Evolutionary conservation across 1,140 invertebrate species (phyloP).

Genomic region (Globodera rostochiensis): DNA sequence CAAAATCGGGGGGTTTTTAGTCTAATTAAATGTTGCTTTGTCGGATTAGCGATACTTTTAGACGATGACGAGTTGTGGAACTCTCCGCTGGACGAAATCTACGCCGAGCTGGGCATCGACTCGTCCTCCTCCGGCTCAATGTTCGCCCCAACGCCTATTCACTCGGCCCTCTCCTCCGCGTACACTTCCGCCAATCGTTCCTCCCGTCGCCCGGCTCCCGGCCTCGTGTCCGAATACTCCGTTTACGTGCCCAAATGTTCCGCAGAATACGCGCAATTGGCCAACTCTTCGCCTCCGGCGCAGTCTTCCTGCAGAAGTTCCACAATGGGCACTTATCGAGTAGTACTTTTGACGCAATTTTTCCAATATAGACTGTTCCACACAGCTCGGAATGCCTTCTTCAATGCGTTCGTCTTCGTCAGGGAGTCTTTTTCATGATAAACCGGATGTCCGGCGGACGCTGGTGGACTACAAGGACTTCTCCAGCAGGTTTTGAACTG

Average conservation of each 20-base stretch:
- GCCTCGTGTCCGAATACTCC: constrained; percentile 36
- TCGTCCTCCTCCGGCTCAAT: not conserved
- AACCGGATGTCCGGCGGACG: constrained; percentile 32
- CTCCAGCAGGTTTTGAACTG: constrained; percentile 38
- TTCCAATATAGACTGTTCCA: too few relatives aligned
- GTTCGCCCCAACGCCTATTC: not conserved
- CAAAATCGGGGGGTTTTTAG: too few relatives aligned
- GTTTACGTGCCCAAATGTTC: constrained; percentile 50
- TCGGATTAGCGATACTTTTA: constrained; percentile 21
- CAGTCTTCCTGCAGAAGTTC: constrained; percentile 21
- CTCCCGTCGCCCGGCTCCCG: not conserved
- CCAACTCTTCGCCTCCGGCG: constrained; percentile 8
- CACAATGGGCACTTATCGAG: constrained; percentile 31
- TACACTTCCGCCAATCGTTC: constrained; percentile 1
- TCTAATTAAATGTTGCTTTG: too few relatives aligned
- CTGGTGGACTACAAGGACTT: constrained; percentile 55
- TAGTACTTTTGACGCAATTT: not conserved
- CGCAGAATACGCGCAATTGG: constrained; percentile 41
- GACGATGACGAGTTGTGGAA: constrained; percentile 44
- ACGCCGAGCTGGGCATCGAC: constrained; percentile 36
- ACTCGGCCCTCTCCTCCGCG: constrained; percentile 9
- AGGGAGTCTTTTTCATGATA: not conserved
- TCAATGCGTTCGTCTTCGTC: constrained; percentile 18
- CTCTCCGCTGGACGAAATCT: constrained; percentile 43
- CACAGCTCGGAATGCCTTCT: constrained; percentile 16